These are phyloP conservation scores for Odontocolon sp. DNA, from an alignment of 2,888 invertebrate genomes.

Conservation along the genomic window DNA sequence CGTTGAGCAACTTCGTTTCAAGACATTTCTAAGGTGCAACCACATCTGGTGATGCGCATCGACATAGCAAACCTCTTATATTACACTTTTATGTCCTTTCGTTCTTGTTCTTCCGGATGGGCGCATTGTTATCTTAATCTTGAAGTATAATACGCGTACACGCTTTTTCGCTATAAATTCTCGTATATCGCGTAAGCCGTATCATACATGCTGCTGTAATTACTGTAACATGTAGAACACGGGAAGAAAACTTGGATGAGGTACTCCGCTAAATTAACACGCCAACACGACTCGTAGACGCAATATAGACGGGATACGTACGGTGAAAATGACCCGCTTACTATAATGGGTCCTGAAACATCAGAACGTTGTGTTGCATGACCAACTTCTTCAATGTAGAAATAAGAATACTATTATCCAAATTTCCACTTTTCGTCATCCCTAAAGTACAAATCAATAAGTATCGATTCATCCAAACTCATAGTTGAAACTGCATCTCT, in stretches of 20 bases:
- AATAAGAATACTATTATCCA: too few species aligned
- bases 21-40: conserved; percentile 5
- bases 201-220: conserved; percentile 5
- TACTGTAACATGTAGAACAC: conserved; percentile 26
- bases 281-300: neutral
- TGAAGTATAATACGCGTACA: neutral
- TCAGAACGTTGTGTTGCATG: too few species aligned
- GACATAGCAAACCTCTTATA: neutral
- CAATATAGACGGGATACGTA: neutral
- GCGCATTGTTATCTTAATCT: conserved; percentile 3
- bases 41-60: neutral
- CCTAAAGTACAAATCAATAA: too few species aligned
- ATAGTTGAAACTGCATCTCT: too few species aligned
- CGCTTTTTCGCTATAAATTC: neutral
- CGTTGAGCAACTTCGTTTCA: neutral
- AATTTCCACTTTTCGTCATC: too few species aligned
- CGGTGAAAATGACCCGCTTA: too few species aligned
- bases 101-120: neutral
- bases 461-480: too few species aligned
- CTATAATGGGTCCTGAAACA: too few species aligned
- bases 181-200: neutral
- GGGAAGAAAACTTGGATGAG: conserved; percentile 13
- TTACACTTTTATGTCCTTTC: neutral
- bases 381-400: too few species aligned
- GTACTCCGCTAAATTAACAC: conserved; percentile 41